Conservation (phyloP, 2,888 invertebrate species). For the Bombyx huttoni region DNA sequence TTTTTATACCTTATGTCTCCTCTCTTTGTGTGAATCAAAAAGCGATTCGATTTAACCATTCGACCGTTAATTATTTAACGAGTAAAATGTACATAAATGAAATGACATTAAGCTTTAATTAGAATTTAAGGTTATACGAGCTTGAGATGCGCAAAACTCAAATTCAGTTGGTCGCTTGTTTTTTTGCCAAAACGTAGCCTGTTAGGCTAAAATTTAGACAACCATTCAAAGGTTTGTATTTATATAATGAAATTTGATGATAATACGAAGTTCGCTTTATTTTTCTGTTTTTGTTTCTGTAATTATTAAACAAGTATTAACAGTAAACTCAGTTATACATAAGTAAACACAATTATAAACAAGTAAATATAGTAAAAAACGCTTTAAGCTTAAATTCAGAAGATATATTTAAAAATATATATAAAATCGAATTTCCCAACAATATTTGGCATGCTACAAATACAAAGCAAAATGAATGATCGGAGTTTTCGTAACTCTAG, state of each 20-base stretch:
- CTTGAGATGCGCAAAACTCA: not conserved
- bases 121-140: not conserved
- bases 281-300: too few relatives aligned
- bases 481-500: slow-evolving; percentile 36
- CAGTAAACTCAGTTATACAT: too few relatives aligned
- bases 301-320: too few relatives aligned
- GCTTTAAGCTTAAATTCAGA: too few relatives aligned
- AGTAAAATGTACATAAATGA: not conserved
- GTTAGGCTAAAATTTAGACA: not conserved
- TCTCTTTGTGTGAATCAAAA: not conserved
- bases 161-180: not conserved
- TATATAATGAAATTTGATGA: too few relatives aligned
- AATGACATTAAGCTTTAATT: not conserved
- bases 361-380: too few relatives aligned
- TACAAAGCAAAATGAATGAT: slow-evolving; percentile 33
- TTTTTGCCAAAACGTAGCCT: not conserved
- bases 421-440: not conserved
- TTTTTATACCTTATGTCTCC: too few relatives aligned
- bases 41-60: not conserved
- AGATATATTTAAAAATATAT: too few relatives aligned
- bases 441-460: not conserved
- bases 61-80: not conserved
- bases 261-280: too few relatives aligned
- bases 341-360: too few relatives aligned
- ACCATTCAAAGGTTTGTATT: not conserved